A percentile compares a stretch with the other conserved stretches of the same genome.
Conservation (phyloP, 2,888 invertebrate species). For the Crepidodera aurea region DNA sequence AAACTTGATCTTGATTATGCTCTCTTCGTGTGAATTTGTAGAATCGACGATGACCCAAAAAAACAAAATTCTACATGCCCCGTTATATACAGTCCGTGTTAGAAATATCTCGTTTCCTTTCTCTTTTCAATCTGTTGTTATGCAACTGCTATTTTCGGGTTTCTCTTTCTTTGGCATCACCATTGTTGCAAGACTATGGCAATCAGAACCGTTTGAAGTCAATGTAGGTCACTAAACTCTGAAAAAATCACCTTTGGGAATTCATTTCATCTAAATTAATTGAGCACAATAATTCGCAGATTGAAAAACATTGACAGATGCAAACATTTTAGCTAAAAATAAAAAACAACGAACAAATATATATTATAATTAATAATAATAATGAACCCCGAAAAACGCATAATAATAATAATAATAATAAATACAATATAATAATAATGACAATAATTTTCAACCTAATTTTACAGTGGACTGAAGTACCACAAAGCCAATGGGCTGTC, state of each 20-base stretch:
- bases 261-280: too few relatives aligned
- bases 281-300: too few relatives aligned
- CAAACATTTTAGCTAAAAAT: too few relatives aligned
- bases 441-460: too few relatives aligned
- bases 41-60: slow-evolving; percentile 33
- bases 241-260: not conserved
- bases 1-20: slow-evolving; percentile 29
- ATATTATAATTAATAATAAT: too few relatives aligned
- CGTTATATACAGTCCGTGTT: slow-evolving; percentile 33
- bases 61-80: slow-evolving; percentile 31
- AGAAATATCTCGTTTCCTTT: slow-evolving; percentile 34
- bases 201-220: slow-evolving; percentile 21
- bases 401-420: too few relatives aligned
- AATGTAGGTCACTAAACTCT: slow-evolving; percentile 23
- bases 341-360: too few relatives aligned
- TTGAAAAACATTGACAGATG: too few relatives aligned
- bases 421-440: too few relatives aligned
- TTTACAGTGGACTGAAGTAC: too few relatives aligned
- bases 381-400: too few relatives aligned
- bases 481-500: too few relatives aligned
- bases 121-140: slow-evolving; percentile 34
- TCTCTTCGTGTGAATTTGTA: slow-evolving; percentile 26
- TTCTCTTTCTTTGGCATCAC: slow-evolving; percentile 38
- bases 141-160: slow-evolving; percentile 37
- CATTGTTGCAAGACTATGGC: slow-evolving; percentile 19